Base-by-base conservation (phyloP, 2,888 invertebrate genomes). In the Caenorhabditis uteleia region DNA sequence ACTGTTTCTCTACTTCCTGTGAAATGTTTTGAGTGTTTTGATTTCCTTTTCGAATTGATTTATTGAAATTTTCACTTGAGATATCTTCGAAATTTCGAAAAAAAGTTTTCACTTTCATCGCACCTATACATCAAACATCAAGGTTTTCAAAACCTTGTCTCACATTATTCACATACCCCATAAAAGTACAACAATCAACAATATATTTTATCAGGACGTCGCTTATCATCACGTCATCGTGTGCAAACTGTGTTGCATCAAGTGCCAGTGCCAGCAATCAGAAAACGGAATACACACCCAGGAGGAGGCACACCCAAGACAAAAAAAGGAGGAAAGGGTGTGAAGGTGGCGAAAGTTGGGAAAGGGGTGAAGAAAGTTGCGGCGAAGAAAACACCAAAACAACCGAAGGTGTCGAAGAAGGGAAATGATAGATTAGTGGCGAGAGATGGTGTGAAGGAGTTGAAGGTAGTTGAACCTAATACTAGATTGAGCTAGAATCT, bases 361-460 rank as follows among this genome's bases (percentile, higher is more conserved):
- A 50, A 55, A 43, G 26, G 34, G 2, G 48, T 39, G n/a, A 50
- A 49, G 20, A 61, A 42, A 26, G 12, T 20, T 12, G 14, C 25
- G n/a, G 47, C 36, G n/a, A 51, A 31, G 7, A 31, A 40, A 25
- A 47, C 27, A 29, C 40, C 31, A 23, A 58, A 53, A 36, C 53
- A 20, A 29, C 53, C 53, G 21, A 55, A 49, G n/a, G 20, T 18
- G 5, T 10, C 49, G 27, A 74, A 72, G 57, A 73, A 70, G 31
- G 72, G 72, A 46, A 75, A 75, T 36, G 75, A 75, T 25, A 44
- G 69, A 21, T 51, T 75, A 33, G 55, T 58, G 14, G 54, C 67
- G 21, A 43, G 74, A 21, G 45, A 43, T 27, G 53, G 47, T 18
- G 59, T 71, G 33, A 47, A 34, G 3, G 34, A 55, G n/a, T n/a